These are phyloP conservation scores for Malthinus seriepunctatus DNA, from an alignment of 2,888 invertebrate species.

Conservation along the genomic window DNA sequence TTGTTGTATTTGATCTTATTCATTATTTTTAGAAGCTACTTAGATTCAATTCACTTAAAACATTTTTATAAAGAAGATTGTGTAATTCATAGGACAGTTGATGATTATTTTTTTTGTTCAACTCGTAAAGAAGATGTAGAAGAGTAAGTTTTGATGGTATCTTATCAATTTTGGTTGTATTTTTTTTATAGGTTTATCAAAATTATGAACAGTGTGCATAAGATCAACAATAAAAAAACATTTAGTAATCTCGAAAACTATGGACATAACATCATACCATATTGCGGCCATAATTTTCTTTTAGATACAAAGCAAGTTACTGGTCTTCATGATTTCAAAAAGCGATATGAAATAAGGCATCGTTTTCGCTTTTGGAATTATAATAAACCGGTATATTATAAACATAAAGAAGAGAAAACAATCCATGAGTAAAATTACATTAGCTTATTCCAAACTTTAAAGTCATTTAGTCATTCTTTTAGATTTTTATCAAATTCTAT, in stretches of 20 bases:
- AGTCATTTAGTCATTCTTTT: constrained; percentile 1
- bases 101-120: constrained; percentile 31
- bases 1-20: neutral
- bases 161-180: neutral
- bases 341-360: constrained; percentile 11
- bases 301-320: constrained; percentile 21
- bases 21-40: constrained; percentile 21
- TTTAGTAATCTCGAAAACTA: constrained; percentile 17
- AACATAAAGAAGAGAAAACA: neutral
- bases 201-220: constrained; percentile 16
- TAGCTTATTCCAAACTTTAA: neutral
- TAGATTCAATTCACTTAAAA: constrained; percentile 15
- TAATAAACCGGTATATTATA: constrained; percentile 2
- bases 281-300: constrained; percentile 21
- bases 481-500: constrained; percentile 15
- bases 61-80: constrained; percentile 15
- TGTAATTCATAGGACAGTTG: constrained; percentile 27
- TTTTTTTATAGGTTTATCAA: constrained; percentile 16
- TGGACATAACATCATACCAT: constrained; percentile 11
- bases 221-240: constrained; percentile 16
- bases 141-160: constrained; percentile 6
- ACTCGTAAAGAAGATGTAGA: constrained; percentile 14
- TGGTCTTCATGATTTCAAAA: constrained; percentile 12
- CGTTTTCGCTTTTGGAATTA: constrained; percentile 20
- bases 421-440: constrained; percentile 3